Conservation (phyloP, 2,797 vertebrate species). For the Semaprochilodus insignis region DNA sequence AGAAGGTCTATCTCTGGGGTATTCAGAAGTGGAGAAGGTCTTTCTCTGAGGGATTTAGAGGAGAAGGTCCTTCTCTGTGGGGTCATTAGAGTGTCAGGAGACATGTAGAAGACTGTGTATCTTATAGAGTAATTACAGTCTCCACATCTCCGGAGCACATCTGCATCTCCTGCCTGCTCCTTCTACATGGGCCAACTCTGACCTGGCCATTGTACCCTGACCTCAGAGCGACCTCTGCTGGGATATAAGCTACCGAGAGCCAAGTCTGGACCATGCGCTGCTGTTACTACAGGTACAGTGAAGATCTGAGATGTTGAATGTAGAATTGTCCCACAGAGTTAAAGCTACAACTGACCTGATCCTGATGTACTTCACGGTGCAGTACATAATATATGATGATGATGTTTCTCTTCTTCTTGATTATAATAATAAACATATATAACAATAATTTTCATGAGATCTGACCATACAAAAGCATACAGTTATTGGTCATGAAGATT, state of each 20-base stretch:
- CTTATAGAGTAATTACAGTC: neutral
- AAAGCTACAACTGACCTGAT: too few relatives aligned
- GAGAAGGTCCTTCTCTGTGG: neutral
- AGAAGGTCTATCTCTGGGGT: neutral
- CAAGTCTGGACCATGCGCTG: neutral
- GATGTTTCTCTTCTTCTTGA: too few relatives aligned
- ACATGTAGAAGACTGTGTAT: neutral
- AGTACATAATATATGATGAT: too few relatives aligned
- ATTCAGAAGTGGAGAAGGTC: neutral
- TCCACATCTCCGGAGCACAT: slow-evolving; percentile 25
- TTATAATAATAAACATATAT: too few relatives aligned
- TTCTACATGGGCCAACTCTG: slow-evolving; percentile 24
- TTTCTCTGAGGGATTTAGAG: neutral
- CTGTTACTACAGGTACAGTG: slow-evolving; percentile 41
- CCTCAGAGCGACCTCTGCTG: slow-evolving; percentile 40
- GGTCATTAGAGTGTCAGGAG: neutral
- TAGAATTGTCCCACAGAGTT: too few relatives aligned
- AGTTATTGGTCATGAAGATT: too few relatives aligned
- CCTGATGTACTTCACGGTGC: too few relatives aligned
- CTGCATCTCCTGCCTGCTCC: slow-evolving; percentile 33
- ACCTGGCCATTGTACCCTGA: slow-evolving; percentile 38
- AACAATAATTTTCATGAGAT: too few relatives aligned
- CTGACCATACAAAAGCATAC: too few relatives aligned
- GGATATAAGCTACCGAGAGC: slow-evolving; percentile 9
- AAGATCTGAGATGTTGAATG: neutral